These are phyloP conservation scores for Nibea albiflora DNA, from an alignment of 2,113 vertebrate genomes.

Conservation along the genomic window DNA sequence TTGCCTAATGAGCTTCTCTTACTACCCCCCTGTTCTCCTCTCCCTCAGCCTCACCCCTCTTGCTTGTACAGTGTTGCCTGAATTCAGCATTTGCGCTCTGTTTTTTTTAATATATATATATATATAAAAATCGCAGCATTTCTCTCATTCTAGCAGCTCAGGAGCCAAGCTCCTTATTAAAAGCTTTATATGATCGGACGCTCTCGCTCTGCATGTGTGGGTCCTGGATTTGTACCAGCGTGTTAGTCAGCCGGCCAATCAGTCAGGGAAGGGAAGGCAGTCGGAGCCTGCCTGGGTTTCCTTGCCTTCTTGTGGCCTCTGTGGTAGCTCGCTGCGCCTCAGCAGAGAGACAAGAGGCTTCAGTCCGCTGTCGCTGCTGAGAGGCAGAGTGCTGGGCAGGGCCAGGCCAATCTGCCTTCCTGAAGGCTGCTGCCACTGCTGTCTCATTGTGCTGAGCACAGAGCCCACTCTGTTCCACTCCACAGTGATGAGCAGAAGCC, in stretches of 20 bases:
- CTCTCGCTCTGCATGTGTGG: constrained; percentile 44
- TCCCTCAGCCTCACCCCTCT: constrained; percentile 45
- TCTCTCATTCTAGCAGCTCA: constrained; percentile 42
- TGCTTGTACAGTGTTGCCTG: constrained; percentile 44
- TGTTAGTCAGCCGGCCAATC: constrained; percentile 57
- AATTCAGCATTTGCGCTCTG: constrained; percentile 45
- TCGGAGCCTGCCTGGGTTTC: constrained; percentile 49
- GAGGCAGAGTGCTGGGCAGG: constrained; percentile 51
- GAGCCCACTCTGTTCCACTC: constrained; percentile 70
- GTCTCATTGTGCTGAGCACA: constrained; percentile 74
- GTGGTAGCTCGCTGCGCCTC: constrained; percentile 45
- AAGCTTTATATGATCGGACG: constrained; percentile 53
- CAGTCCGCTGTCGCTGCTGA: constrained; percentile 61
- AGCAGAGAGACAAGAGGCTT: constrained; percentile 69
- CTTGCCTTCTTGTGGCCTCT: constrained; percentile 55
- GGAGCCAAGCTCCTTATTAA: constrained; percentile 57
- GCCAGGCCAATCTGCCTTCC: constrained; percentile 41
- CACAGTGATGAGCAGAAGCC: constrained; percentile 70
- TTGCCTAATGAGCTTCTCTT: constrained; percentile 80
- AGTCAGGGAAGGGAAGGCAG: constrained; percentile 45
- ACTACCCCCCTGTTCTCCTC: constrained; percentile 55
- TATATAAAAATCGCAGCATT: constrained; percentile 31
- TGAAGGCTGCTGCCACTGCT: constrained; percentile 66
- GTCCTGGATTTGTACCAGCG: constrained; percentile 54
- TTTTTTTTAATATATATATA: constrained; percentile 1